Percentiles rank a stretch among this genome's conserved stretches.
Evolutionary conservation across 2,797 vertebrate species (phyloP).

Genomic region (Tragelaphus eurycerus): DNA sequence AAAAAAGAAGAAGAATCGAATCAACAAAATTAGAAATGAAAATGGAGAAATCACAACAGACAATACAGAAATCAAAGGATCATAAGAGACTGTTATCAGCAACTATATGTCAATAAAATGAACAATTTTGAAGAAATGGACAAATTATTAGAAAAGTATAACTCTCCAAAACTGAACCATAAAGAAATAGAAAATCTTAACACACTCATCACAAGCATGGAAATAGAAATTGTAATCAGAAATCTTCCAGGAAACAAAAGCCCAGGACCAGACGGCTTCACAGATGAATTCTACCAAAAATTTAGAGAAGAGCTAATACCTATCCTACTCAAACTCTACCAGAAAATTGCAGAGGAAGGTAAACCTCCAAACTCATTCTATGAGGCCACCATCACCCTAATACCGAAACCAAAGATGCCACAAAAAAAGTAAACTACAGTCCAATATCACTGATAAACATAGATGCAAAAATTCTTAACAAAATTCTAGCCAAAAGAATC

Average conservation of each 20-base stretch:
- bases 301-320: not conserved
- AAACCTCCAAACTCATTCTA: not conserved
- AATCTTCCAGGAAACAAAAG: not conserved
- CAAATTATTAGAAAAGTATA: not conserved
- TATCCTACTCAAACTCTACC: not conserved
- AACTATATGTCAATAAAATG: not conserved
- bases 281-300: not conserved
- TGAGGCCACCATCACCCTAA: not conserved
- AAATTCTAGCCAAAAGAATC: not conserved
- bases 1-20: not conserved
- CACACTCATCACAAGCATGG: not conserved
- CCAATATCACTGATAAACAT: not conserved
- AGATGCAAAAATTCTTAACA: not conserved
- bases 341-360: not conserved
- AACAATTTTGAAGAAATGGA: not conserved
- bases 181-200: not conserved
- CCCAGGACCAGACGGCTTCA: not conserved
- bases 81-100: not conserved
- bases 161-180: not conserved
- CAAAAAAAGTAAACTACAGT: not conserved
- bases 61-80: not conserved
- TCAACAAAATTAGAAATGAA: not conserved
- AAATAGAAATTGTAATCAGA: accelerated
- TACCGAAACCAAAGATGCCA: not conserved
- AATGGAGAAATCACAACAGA: not conserved